These are phyloP conservation scores for Gouania willdenowi DNA, from an alignment of 2,797 vertebrate species.

Conservation along the genomic window DNA sequence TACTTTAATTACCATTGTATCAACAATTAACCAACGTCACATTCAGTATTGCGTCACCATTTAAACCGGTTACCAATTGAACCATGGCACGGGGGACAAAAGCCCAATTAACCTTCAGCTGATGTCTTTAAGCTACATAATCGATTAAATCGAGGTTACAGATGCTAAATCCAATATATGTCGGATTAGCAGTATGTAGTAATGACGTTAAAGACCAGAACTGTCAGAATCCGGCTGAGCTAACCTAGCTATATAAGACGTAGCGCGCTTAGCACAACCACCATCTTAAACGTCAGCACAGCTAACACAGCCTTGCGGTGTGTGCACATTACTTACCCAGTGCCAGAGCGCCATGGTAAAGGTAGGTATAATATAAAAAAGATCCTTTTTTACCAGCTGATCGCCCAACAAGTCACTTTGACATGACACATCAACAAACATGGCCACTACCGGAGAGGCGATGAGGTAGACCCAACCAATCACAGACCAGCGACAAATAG, in stretches of 20 bases:
- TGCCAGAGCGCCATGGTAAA: conserved; percentile 46
- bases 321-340: conserved; percentile 38
- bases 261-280: conserved; percentile 13
- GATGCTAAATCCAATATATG: too few species aligned
- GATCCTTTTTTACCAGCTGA: conserved; percentile 38
- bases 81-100: too few species aligned
- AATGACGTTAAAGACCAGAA: too few species aligned
- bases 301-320: not conserved
- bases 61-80: too few species aligned
- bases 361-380: conserved; percentile 14
- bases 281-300: not conserved
- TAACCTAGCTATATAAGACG: conserved; percentile 21
- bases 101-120: too few species aligned
- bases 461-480: conserved; percentile 45
- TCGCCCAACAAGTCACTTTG: conserved; percentile 49
- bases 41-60: too few species aligned
- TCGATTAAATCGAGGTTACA: too few species aligned
- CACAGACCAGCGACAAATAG: conserved; percentile 10
- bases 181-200: too few species aligned
- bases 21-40: too few species aligned
- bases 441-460: conserved; percentile 61
- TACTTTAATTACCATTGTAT: too few species aligned
- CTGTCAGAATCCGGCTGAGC: conserved; percentile 26
- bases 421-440: conserved; percentile 87
- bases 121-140: too few species aligned